Base-by-base conservation (phyloP, 2,888 invertebrate genomes). In the Dermolepida albohirtum region DNA sequence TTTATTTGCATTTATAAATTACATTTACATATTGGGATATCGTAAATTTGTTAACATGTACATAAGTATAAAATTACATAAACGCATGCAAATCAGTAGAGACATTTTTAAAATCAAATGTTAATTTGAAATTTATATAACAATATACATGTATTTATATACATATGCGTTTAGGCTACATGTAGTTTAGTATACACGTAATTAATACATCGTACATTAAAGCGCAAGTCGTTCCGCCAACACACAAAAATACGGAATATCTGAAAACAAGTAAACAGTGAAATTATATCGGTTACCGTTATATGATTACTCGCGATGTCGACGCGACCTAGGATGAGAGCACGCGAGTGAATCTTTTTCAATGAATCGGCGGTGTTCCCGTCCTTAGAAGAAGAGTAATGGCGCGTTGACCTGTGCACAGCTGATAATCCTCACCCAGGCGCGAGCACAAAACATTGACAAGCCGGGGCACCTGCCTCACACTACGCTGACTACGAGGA, bases 321-420 rank as follows among this genome's bases (percentile, higher is more conserved):
- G 63, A 49, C 63, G 43, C 63, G 79, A 80, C 80, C 80, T 79
- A 80, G 77, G 79, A 79, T 78, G 77, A 72, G 73, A 73, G 71
- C 73, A 72, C 71, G 72, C 74, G 74, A 76, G 76, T 78, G 77
- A 76, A 79, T 80, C 79, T 79, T 54, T 54, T 47, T 79, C 79
- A 80, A 80, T 80, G 79, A 79, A 76, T 71, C 74, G 67, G 49
- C 57, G 39, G 14, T 52, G 64, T 34, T 27, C 44, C 40, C 50
- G 52, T 66, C 50, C 50, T 66, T 51, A 57, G 59, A 59, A 66
- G 59, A 50, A 66, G 59, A 65, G 54, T 59, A 67, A 65, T 66
- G 67, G 71, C 71, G 64, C 73, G 69, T 71, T 74, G 71, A 70
- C 70, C 73, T 70, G 67, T 63, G 62, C 72, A 74, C 70, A 72